phyloP scores from a whole-genome alignment of 2,797 vertebrate genomes.

The Leptoclinus maculatus region DNA sequence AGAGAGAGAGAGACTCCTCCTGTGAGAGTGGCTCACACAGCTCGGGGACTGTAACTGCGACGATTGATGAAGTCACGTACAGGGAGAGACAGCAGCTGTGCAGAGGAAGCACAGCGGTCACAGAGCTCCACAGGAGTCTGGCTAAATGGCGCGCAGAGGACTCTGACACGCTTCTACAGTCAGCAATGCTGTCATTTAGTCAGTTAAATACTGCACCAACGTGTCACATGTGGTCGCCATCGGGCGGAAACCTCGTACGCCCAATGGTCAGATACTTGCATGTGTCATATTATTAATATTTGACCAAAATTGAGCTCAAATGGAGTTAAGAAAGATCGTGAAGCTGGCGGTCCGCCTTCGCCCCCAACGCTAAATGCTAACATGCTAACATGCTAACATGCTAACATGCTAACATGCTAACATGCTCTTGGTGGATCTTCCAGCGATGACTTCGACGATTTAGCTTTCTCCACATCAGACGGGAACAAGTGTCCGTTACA shows the following conservation, averaged over 20 bases:
- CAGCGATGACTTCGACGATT: too few relatives aligned
- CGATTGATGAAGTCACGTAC: constrained; percentile 68
- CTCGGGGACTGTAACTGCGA: constrained; percentile 37
- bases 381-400: too few relatives aligned
- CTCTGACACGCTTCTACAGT: constrained; percentile 6
- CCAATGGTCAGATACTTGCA: neutral
- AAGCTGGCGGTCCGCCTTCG: too few relatives aligned
- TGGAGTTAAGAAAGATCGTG: neutral
- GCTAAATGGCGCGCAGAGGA: constrained; percentile 50
- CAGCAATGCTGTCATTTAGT: constrained; percentile 23
- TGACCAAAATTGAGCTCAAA: neutral
- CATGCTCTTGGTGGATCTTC: too few relatives aligned
- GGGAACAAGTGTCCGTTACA: neutral
- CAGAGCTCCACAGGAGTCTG: constrained; percentile 49
- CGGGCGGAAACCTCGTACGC: neutral
- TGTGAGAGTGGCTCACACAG: constrained; percentile 44
- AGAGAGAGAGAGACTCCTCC: constrained; percentile 33
- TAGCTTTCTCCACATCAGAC: too few relatives aligned
- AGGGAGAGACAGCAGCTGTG: constrained; percentile 58
- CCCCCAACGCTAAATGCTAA: too few relatives aligned
- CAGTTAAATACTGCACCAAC: neutral
- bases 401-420: too few relatives aligned
- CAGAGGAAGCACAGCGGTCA: constrained; percentile 55
- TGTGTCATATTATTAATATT: neutral
- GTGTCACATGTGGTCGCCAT: neutral